Conservation (phyloP, 2,888 invertebrate genomes). For the Rotaria socialis region DNA sequence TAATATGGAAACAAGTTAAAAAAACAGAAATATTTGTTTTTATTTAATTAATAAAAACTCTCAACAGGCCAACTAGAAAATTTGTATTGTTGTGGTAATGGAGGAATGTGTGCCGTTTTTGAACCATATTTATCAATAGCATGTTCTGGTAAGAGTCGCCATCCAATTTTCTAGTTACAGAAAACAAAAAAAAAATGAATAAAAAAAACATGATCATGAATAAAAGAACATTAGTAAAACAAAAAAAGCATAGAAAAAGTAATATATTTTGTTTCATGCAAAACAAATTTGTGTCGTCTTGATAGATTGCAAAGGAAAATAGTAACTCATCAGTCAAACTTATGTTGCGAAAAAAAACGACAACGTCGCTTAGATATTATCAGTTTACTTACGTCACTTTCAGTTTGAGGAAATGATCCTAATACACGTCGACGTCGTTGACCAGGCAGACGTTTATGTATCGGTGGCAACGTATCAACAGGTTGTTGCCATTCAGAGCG, state of each 20-base stretch:
- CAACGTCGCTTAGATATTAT: not conserved
- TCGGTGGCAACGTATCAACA: not conserved
- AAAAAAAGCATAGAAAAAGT: not conserved
- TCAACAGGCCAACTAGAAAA: not conserved
- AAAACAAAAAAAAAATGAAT: not conserved
- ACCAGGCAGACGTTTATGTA: not conserved
- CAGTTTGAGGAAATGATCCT: not conserved
- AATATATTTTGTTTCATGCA: too few species aligned
- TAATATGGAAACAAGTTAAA: not conserved
- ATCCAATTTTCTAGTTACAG: not conserved
- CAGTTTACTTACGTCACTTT: not conserved
- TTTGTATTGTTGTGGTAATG: not conserved
- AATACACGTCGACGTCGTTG: not conserved
- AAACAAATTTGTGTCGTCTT: not conserved
- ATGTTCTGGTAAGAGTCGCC: not conserved
- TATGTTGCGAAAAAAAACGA: not conserved
- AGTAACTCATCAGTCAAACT: not conserved
- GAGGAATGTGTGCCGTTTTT: not conserved
- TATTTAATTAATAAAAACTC: not conserved
- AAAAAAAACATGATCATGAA: not conserved
- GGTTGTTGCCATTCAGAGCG: constrained; percentile 11
- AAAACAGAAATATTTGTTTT: not conserved
- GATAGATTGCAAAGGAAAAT: not conserved
- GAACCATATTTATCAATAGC: not conserved
- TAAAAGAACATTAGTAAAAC: not conserved